Evolutionary conservation across 2,113 vertebrate genomes (phyloP), one percentile per base, ranked within the genome.

Genomic region (Leucopternis melanops): DNA sequence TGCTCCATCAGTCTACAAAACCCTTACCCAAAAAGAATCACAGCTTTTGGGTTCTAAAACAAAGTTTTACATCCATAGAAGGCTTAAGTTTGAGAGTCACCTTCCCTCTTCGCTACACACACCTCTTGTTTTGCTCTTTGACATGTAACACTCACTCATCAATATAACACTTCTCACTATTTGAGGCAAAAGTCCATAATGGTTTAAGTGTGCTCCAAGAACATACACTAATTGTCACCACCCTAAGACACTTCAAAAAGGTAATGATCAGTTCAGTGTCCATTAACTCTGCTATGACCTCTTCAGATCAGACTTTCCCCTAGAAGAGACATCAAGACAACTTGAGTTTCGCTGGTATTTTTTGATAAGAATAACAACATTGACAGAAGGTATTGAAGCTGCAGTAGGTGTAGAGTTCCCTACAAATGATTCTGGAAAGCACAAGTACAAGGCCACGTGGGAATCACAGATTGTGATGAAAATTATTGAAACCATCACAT

Each of bases 381-480:
- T 38, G 32, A 61, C 57, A 44, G 32, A 38, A 71, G 13, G 10
- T 19, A 31, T 42, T 54, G 34, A 55, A 73, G 40, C 6, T 72
- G 13, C 27, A 62, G 27, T 8, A 40, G 12, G 14, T 9, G 10
- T 34, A 40, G 23, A 44, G 14, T 1, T 87, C 19, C 21, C 27
- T 32, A 10, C 5, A 36, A 67, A 22, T 4, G 1, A 25, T 25
- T 80, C 34, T 22, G 49, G 21, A 49, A 78, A 65, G 16, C 25
- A 65, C 8, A 18, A 62, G 11, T 12, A 86, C 18, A 77, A 47
- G 17, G 38, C 20, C 67, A 16, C 0, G 1, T 12, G 3, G 7
- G 34, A 86, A 49, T 18, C 13, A 5, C 19, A 71, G 18, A 44
- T 5, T 25, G 8, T 2, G 12, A 65, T 21, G 13, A 75, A 86